phyloP scores from a whole-genome alignment of 2,888 invertebrate genomes.

The Antitype chi region DNA sequence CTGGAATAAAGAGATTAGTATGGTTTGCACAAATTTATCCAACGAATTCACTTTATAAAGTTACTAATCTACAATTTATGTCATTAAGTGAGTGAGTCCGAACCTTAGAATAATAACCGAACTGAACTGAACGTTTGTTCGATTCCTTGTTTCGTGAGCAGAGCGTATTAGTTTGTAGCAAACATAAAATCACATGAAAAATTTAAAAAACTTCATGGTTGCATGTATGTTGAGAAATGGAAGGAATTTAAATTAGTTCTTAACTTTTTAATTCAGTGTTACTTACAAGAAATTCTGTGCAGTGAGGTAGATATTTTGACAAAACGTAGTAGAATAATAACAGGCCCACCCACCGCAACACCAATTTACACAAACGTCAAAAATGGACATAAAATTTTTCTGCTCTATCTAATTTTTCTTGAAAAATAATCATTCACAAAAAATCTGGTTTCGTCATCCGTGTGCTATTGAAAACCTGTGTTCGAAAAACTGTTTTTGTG shows the following conservation, averaged over 20 bases:
- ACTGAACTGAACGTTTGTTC: too few species aligned
- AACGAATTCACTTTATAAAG: not conserved
- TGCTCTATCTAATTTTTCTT: constrained; percentile 75
- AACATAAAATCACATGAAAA: not conserved
- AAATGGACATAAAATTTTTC: constrained; percentile 76
- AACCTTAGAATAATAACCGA: not conserved
- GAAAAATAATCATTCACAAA: constrained; percentile 76
- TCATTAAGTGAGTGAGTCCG: not conserved
- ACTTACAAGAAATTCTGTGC: not conserved
- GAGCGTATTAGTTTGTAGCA: not conserved
- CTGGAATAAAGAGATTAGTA: not conserved
- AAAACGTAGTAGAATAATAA: constrained; percentile 18
- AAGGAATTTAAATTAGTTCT: not conserved
- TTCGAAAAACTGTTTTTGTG: constrained; percentile 65
- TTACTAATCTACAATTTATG: not conserved
- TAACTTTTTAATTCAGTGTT: too few species aligned
- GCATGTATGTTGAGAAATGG: not conserved
- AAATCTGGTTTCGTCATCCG: constrained; percentile 66
- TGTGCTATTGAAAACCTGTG: constrained; percentile 67
- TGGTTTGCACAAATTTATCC: not conserved
- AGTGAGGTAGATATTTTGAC: not conserved
- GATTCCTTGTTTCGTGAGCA: constrained; percentile 9
- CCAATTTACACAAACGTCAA: constrained; percentile 77
- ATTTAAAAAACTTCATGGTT: too few species aligned
- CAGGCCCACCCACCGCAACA: constrained; percentile 30